These are phyloP conservation scores for Catharus minimus DNA, from an alignment of 2,113 vertebrate genomes.

Conservation along the genomic window DNA sequence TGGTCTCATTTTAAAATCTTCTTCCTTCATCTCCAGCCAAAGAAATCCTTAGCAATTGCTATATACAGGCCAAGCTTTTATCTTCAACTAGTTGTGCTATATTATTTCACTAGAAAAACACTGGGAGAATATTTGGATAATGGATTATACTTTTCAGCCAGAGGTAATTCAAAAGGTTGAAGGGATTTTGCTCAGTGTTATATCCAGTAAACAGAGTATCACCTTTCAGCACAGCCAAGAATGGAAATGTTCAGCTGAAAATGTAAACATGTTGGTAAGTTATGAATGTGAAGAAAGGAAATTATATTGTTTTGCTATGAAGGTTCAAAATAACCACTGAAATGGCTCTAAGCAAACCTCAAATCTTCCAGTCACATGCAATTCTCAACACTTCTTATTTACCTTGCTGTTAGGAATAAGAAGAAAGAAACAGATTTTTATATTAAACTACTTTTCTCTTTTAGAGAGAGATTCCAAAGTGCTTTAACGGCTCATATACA, in stretches of 20 bases:
- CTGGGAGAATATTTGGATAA: conserved; percentile 49
- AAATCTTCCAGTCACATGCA: not conserved
- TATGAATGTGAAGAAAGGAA: conserved; percentile 33
- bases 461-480: not conserved
- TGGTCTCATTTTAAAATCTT: conserved; percentile 25
- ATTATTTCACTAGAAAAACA: conserved; percentile 30
- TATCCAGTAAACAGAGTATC: conserved; percentile 32
- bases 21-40: conserved; percentile 40
- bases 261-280: conserved; percentile 31
- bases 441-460: not conserved
- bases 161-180: conserved; percentile 39
- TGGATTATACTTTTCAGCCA: conserved; percentile 46
- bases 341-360: conserved; percentile 13
- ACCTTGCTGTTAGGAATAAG: not conserved
- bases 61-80: conserved; percentile 17
- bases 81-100: conserved; percentile 3
- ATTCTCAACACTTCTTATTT: conserved; percentile 14
- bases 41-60: conserved; percentile 21
- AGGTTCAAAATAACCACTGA: conserved; percentile 26
- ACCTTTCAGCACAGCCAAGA: conserved; percentile 44
- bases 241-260: conserved; percentile 43
- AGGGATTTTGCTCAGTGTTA: conserved; percentile 30
- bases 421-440: not conserved
- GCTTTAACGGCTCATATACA: not conserved
- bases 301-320: conserved; percentile 8